Evolutionary conservation across 2,113 vertebrate species (phyloP).

Genomic region (Lepisosteus oculatus): DNA sequence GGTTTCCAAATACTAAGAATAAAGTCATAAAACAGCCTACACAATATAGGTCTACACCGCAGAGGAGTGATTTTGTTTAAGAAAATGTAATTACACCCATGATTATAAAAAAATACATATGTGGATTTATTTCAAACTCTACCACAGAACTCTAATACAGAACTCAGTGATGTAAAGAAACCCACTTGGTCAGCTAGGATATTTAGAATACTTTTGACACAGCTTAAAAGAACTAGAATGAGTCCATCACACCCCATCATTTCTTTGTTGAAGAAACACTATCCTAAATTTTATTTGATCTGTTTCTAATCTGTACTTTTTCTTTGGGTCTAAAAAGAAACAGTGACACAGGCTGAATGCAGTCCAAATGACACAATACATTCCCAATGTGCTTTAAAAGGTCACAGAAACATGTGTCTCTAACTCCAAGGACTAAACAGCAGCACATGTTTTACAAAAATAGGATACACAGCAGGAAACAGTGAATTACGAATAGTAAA

Average conservation of each 20-base stretch:
- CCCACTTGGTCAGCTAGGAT: no score
- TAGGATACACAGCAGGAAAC: conserved; percentile 16
- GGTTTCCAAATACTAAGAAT: no score
- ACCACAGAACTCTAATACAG: no score
- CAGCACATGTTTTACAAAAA: conserved; percentile 13
- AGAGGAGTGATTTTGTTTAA: no score
- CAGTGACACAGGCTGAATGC: conserved; percentile 13
- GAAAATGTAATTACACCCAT: no score
- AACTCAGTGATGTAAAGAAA: no score
- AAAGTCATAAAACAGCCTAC: no score
- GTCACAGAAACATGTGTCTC: not conserved
- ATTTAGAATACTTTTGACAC: conserved; percentile 19
- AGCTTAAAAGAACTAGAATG: conserved; percentile 27
- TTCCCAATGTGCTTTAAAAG: conserved; percentile 22
- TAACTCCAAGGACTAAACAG: not conserved
- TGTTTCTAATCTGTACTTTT: conserved; percentile 26
- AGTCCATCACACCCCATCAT: conserved; percentile 27
- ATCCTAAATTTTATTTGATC: conserved; percentile 24
- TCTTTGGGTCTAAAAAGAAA: conserved; percentile 16
- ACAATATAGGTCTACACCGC: no score
- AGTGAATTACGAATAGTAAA: conserved; percentile 14
- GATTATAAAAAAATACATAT: no score
- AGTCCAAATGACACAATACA: conserved; percentile 22
- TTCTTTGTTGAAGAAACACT: conserved; percentile 5
- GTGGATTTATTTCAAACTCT: no score